Conservation (phyloP, 2,888 invertebrate species). For the Epinotia nisella region DNA sequence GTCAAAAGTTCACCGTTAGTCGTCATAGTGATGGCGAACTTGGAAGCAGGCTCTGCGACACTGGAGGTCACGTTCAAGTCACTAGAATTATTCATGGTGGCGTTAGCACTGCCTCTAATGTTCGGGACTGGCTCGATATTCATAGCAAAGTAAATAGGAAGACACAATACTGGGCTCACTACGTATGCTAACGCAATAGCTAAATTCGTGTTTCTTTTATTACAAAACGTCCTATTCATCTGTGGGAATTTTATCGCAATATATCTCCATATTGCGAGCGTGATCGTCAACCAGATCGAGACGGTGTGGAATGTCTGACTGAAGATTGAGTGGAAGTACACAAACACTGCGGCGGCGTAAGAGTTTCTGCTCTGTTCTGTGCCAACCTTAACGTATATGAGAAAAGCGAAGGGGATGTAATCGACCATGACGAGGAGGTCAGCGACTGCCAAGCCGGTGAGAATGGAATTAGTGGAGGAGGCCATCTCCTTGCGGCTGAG, state of each 20-base stretch:
- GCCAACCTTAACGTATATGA: conserved; percentile 88
- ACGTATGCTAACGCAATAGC: conserved; percentile 91
- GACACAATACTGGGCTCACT: conserved; percentile 92
- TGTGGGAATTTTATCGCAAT: conserved; percentile 95
- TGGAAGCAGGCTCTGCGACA: conserved; percentile 68
- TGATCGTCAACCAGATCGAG: conserved; percentile 96
- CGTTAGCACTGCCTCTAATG: conserved; percentile 54
- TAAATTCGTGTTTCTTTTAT: conserved; percentile 89
- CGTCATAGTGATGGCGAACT: conserved; percentile 88
- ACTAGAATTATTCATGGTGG: conserved; percentile 59
- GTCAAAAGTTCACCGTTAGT: conserved; percentile 86
- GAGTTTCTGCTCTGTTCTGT: conserved; percentile 76
- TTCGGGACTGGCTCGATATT: conserved; percentile 84
- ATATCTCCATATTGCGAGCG: conserved; percentile 96
- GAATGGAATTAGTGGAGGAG: conserved; percentile 95
- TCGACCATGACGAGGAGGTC: conserved; percentile 97
- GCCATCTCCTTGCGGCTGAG: conserved; percentile 95
- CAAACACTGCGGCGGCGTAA: conserved; percentile 92
- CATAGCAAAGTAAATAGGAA: conserved; percentile 92
- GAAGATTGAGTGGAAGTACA: conserved; percentile 95
- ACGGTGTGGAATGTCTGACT: conserved; percentile 95
- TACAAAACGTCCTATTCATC: conserved; percentile 92
- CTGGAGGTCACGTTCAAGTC: conserved; percentile 55
- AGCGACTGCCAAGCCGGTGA: conserved; percentile 96
- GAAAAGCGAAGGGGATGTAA: conserved; percentile 95